phyloP scores from a whole-genome alignment of 2,888 invertebrate species.

The Hirtodrosophila trivittata region DNA sequence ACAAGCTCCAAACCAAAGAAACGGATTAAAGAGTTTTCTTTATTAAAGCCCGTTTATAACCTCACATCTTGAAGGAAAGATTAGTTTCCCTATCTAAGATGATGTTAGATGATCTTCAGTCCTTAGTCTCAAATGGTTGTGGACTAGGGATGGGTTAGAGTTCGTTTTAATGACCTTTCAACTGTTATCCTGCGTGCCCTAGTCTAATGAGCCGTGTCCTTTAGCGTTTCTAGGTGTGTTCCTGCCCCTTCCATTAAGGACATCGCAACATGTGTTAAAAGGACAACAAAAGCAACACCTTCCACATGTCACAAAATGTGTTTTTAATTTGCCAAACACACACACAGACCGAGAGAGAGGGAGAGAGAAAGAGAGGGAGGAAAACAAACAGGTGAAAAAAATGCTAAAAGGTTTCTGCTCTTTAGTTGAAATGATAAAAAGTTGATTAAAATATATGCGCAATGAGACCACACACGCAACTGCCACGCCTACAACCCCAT shows the following conservation, averaged over 20 bases:
- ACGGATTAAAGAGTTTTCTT: too few species aligned
- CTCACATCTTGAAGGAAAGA: too few species aligned
- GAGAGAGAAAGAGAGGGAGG: neutral
- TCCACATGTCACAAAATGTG: slow-evolving; percentile 64
- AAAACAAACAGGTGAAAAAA: slow-evolving; percentile 62
- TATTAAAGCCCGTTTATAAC: too few species aligned
- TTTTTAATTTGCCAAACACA: slow-evolving; percentile 66
- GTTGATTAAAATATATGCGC: slow-evolving; percentile 51
- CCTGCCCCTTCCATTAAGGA: slow-evolving; percentile 21
- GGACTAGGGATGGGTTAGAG: neutral
- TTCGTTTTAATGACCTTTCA: slow-evolving; percentile 28
- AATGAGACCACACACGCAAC: slow-evolving; percentile 55
- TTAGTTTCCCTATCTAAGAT: too few species aligned
- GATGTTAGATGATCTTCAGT: too few species aligned
- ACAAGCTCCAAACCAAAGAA: too few species aligned
- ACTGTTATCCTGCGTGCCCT: slow-evolving; percentile 22
- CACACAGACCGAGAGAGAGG: slow-evolving; percentile 3
- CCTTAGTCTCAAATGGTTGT: too few species aligned
- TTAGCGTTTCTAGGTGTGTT: slow-evolving; percentile 33
- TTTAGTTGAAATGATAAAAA: slow-evolving; percentile 30
- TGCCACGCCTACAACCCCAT: slow-evolving; percentile 39
- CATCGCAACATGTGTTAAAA: slow-evolving; percentile 59
- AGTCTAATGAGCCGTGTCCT: slow-evolving; percentile 67
- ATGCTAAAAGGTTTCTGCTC: slow-evolving; percentile 52
- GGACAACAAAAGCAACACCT: slow-evolving; percentile 34